Conservation (phyloP, 2,888 invertebrate species). For the Cheilosia vernalis region DNA sequence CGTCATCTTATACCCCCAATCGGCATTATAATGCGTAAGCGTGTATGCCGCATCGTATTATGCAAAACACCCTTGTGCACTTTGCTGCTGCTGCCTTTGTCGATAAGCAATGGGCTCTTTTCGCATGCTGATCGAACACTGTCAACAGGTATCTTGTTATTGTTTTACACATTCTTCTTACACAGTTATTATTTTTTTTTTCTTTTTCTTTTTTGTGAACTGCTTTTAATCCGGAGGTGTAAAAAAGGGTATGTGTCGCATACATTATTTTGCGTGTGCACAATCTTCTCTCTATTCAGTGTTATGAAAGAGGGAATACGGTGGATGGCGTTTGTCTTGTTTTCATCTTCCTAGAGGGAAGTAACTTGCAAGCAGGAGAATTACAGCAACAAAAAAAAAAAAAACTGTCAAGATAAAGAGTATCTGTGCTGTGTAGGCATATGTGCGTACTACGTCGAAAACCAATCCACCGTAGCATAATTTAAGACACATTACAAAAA, state of each 20-base stretch:
- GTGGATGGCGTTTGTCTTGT: slow-evolving; percentile 36
- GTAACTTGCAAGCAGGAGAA: slow-evolving; percentile 8
- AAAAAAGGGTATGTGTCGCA: slow-evolving; percentile 72
- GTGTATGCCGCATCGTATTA: slow-evolving; percentile 71
- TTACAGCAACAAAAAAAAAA: slow-evolving; percentile 14
- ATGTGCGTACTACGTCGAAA: slow-evolving; percentile 41
- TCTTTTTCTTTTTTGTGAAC: background rate
- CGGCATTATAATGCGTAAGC: slow-evolving; percentile 72
- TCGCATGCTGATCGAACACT: slow-evolving; percentile 69
- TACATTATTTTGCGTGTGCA: slow-evolving; percentile 63
- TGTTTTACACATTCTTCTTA: slow-evolving; percentile 39
- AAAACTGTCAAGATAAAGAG: slow-evolving; percentile 65
- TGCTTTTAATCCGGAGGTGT: slow-evolving; percentile 73
- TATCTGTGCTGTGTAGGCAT: slow-evolving; percentile 26
- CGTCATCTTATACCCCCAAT: slow-evolving; percentile 74
- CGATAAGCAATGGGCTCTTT: slow-evolving; percentile 43
- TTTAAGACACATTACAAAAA: slow-evolving; percentile 71
- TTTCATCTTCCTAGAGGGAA: slow-evolving; percentile 55
- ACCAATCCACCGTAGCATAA: slow-evolving; percentile 71
- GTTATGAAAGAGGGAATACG: slow-evolving; percentile 63
- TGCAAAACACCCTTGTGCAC: slow-evolving; percentile 74
- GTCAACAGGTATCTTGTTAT: slow-evolving; percentile 73
- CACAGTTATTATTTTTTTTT: background rate
- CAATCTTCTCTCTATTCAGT: slow-evolving; percentile 56
- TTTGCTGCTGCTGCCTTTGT: slow-evolving; percentile 47